Conservation (phyloP, 2,113 vertebrate species). For the Spizaetus ornatus region DNA sequence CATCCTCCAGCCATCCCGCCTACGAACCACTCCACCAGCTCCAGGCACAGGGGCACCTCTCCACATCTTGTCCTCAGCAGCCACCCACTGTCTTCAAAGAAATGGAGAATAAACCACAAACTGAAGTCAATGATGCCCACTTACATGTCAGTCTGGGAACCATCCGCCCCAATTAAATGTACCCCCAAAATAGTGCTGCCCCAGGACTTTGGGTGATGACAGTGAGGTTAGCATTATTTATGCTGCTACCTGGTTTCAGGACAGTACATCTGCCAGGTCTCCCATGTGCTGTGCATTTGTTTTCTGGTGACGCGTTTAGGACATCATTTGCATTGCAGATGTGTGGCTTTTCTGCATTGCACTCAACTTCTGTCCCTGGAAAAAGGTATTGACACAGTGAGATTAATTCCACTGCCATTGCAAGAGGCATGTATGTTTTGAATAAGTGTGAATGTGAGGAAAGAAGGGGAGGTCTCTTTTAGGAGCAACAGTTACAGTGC, state of each 20-base stretch:
- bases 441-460: neutral
- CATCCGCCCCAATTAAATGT: neutral
- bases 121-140: neutral
- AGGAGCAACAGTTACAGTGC: neutral
- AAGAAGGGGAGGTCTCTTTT: neutral
- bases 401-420: neutral
- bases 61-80: fast-evolving
- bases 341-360: neutral
- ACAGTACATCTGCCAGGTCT: neutral
- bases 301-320: neutral
- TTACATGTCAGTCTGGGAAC: neutral
- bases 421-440: neutral
- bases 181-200: neutral
- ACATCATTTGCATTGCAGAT: neutral
- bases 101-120: neutral
- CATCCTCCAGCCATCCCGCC: neutral
- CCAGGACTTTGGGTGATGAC: too few species aligned
- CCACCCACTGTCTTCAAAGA: neutral
- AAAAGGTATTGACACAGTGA: neutral
- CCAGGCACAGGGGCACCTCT: neutral
- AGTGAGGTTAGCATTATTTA: neutral
- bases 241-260: neutral
- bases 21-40: neutral
- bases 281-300: neutral
- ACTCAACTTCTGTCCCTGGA: neutral